A percentile compares a stretch with the other conserved stretches of the same genome.
Conservation (phyloP, 1,140 invertebrate genomes). For the Formica selysi region DNA sequence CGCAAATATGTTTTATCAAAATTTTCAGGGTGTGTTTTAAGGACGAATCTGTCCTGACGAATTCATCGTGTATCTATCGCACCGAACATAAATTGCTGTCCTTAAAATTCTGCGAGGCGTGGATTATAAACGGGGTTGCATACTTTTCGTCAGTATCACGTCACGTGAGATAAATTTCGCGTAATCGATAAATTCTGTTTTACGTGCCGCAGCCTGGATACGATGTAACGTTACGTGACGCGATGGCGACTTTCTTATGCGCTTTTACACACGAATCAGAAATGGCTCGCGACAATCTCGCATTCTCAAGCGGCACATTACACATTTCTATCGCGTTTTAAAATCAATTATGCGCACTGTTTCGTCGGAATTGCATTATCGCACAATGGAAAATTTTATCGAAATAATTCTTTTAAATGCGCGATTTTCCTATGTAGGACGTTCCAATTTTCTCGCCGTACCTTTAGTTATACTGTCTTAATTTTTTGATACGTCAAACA, state of each 20-base stretch:
- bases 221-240: conserved; percentile 64
- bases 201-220: conserved; percentile 56
- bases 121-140: not conserved
- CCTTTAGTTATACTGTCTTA: not conserved
- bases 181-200: conserved; percentile 71
- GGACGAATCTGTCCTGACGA: not conserved
- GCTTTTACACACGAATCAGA: conserved; percentile 37
- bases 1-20: not conserved
- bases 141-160: conserved; percentile 46
- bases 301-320: not conserved
- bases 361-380: not conserved
- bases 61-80: not conserved
- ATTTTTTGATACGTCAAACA: not conserved
- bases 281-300: conserved; percentile 15
- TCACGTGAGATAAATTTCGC: conserved; percentile 69
- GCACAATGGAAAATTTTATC: not conserved
- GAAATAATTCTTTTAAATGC: not conserved
- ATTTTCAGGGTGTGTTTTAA: conserved; percentile 10
- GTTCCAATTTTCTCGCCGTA: not conserved
- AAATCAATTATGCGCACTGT: conserved; percentile 13
- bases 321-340: not conserved
- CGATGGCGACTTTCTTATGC: conserved; percentile 47
- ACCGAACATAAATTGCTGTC: not conserved
- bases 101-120: conserved; percentile 34
- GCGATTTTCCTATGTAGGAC: not conserved